phyloP scores from a whole-genome alignment of 2,888 invertebrate species.

The Luperina testacea region DNA sequence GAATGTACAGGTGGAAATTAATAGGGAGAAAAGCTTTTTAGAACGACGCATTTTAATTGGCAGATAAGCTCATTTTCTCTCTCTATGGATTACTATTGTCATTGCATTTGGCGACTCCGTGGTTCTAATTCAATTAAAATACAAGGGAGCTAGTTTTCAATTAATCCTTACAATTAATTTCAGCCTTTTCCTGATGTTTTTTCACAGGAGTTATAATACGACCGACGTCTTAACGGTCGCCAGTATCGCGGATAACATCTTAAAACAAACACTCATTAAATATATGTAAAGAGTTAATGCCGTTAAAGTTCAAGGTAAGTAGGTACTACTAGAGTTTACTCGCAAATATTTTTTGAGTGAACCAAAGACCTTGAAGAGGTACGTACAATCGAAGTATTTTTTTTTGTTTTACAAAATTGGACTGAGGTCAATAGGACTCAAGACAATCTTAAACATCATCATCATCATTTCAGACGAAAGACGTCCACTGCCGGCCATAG shows the following conservation, averaged over 20 bases:
- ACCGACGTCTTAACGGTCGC: neutral
- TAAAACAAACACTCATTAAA: neutral
- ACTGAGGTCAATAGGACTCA: neutral
- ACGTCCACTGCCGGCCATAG: too few relatives aligned
- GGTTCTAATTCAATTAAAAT: too few relatives aligned
- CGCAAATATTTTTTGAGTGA: neutral
- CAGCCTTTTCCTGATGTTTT: neutral
- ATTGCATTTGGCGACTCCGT: too few relatives aligned
- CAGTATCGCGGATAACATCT: neutral
- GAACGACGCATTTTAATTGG: neutral
- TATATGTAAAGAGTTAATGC: neutral
- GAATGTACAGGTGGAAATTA: slow-evolving; percentile 62
- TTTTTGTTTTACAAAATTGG: neutral
- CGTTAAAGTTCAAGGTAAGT: neutral
- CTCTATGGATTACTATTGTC: neutral
- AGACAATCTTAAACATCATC: neutral
- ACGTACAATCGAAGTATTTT: neutral
- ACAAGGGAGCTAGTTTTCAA: too few relatives aligned
- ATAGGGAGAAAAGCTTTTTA: neutral
- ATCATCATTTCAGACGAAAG: too few relatives aligned
- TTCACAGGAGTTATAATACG: neutral
- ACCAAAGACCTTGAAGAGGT: neutral
- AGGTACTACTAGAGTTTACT: neutral
- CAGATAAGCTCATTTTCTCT: neutral
- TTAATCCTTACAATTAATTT: neutral